Percentiles rank a stretch among this genome's conserved stretches.
Conservation (phyloP, 2,797 vertebrate genomes). For the Gymnoscopelus microlampas region DNA sequence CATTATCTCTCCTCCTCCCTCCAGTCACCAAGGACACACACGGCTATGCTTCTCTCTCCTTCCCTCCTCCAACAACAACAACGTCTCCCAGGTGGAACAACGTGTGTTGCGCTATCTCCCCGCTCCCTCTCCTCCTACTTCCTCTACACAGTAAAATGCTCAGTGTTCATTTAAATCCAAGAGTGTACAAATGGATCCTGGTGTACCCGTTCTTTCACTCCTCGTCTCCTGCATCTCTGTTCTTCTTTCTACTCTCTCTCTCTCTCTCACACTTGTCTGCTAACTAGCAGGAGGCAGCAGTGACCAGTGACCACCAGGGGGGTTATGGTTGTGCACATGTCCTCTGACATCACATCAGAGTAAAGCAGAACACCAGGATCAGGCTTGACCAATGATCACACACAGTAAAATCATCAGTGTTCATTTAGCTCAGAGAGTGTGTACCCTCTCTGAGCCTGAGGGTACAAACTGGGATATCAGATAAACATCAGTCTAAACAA, state of each 20-base stretch:
- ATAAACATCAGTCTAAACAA: no score
- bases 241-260: slow-evolving; percentile 8
- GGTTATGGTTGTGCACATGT: neutral
- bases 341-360: neutral
- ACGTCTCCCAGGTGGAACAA: slow-evolving; percentile 71
- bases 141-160: neutral
- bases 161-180: no score
- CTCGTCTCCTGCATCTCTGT: slow-evolving; percentile 13
- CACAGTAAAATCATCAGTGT: no score
- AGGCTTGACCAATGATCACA: neutral
- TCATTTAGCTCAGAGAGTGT: no score
- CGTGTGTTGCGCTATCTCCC: slow-evolving; percentile 67
- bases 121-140: slow-evolving; percentile 12
- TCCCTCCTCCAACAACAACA: slow-evolving; percentile 48
- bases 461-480: no score
- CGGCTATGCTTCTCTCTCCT: slow-evolving; percentile 57
- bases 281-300: neutral
- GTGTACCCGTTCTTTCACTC: slow-evolving; percentile 8
- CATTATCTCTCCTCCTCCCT: slow-evolving; percentile 70
- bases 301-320: neutral
- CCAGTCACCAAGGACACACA: slow-evolving; percentile 81
- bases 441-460: no score
- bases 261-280: slow-evolving; percentile 7
- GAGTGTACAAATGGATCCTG: no score
- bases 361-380: neutral